phyloP scores from a whole-genome alignment of 2,113 vertebrate species.

The Neopipo cinnamomea region DNA sequence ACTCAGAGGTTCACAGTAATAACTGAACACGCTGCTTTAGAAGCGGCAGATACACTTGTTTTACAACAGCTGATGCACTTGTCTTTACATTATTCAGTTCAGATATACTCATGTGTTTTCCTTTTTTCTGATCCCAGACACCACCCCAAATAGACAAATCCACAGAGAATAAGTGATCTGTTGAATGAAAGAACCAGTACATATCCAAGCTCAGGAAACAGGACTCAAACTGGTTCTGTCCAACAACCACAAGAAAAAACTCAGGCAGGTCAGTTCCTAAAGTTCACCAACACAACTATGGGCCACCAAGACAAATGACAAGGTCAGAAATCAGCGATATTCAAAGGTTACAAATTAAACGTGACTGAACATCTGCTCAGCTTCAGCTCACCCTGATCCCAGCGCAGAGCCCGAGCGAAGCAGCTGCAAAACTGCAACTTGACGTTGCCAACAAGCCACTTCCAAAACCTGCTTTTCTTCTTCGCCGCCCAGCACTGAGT shows the following conservation, averaged over 20 bases:
- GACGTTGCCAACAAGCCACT: not conserved
- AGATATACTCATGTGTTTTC: accelerated
- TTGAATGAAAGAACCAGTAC: not conserved
- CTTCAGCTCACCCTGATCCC: not conserved
- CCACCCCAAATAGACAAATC: not conserved
- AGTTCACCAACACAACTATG: not conserved
- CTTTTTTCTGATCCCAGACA: not conserved
- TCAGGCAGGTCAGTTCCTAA: not conserved
- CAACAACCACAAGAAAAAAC: not conserved
- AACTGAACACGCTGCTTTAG: not conserved
- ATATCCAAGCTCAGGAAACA: not conserved
- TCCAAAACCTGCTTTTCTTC: not conserved
- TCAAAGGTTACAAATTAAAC: not conserved
- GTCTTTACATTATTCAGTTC: not conserved
- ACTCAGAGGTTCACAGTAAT: not conserved
- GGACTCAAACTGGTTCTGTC: not conserved
- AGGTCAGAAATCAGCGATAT: not conserved
- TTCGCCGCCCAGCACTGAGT: not conserved
- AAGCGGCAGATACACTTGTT: not conserved
- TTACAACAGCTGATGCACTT: not conserved
- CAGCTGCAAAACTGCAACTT: not conserved
- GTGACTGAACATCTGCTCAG: not conserved
- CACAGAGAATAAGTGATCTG: not conserved
- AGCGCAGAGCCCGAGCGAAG: not conserved
- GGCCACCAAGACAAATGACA: not conserved